Conservation (phyloP, 1,140 invertebrate genomes). For the Drosophila jambulina region DNA sequence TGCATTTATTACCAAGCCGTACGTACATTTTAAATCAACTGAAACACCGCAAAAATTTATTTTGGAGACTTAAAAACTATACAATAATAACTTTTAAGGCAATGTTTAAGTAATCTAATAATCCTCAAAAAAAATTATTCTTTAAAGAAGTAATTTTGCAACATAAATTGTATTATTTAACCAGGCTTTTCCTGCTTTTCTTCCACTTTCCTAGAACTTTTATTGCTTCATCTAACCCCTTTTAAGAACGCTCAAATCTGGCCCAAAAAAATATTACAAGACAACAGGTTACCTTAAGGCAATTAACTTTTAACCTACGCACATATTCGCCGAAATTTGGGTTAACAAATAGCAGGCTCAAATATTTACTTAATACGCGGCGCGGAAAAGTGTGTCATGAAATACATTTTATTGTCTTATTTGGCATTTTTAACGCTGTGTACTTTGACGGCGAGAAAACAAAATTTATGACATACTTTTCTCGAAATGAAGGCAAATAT, state of each 20-base stretch:
- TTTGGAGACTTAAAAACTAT: too few relatives aligned
- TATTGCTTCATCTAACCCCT: background rate
- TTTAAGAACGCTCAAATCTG: slow-evolving; percentile 6
- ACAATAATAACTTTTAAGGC: too few relatives aligned
- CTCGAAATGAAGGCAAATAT: slow-evolving; percentile 52
- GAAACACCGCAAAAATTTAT: too few relatives aligned
- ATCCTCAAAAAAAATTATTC: too few relatives aligned
- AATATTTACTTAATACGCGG: slow-evolving; percentile 57
- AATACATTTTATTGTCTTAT: slow-evolving; percentile 63
- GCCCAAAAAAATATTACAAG: slow-evolving; percentile 9
- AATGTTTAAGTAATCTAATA: too few relatives aligned
- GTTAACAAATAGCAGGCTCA: slow-evolving; percentile 42
- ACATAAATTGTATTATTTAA: background rate
- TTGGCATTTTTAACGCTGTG: slow-evolving; percentile 42
- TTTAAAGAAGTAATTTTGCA: background rate
- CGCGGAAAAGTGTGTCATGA: slow-evolving; percentile 57
- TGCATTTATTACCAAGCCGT: too few relatives aligned
- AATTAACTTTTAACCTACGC: slow-evolving; percentile 28
- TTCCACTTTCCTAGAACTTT: background rate
- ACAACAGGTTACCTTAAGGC: background rate
- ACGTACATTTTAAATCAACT: too few relatives aligned
- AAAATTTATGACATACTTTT: slow-evolving; percentile 61
- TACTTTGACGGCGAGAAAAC: slow-evolving; percentile 42
- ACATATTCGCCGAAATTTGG: slow-evolving; percentile 25
- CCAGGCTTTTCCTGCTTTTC: background rate